phyloP scores from a whole-genome alignment of 2,113 vertebrate species.

The Platysternon megacephalum region DNA sequence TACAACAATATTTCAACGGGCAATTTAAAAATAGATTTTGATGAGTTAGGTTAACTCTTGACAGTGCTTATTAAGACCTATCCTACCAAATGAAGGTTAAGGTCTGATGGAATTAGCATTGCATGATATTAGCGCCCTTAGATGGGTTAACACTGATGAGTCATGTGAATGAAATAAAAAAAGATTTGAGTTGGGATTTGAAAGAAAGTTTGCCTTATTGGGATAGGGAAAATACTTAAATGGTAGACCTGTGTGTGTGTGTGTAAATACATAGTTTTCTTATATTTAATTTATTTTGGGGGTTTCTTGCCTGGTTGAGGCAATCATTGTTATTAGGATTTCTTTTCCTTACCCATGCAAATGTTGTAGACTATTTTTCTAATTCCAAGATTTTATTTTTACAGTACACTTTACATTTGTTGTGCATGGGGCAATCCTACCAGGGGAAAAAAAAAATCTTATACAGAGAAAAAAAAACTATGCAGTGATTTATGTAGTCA shows the following conservation, averaged over 20 bases:
- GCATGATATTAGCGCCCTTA: background rate
- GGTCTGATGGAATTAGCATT: background rate
- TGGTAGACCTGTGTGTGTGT: background rate
- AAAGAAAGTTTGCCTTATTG: background rate
- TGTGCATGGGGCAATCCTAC: too few species aligned
- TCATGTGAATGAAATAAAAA: background rate
- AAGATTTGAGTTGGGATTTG: background rate
- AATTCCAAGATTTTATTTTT: background rate
- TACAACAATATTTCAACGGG: background rate
- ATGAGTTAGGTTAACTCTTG: background rate
- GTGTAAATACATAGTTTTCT: background rate
- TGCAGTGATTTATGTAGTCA: background rate
- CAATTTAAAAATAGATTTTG: background rate
- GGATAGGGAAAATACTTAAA: background rate
- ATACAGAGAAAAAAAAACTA: background rate
- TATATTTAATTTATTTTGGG: background rate
- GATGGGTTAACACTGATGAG: background rate
- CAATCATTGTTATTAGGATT: background rate
- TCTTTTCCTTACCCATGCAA: background rate
- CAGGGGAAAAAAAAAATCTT: background rate
- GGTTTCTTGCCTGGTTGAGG: background rate
- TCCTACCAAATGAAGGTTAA: background rate
- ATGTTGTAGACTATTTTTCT: background rate
- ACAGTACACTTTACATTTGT: background rate
- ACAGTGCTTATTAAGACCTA: background rate